phyloP scores from a whole-genome alignment of 1,140 invertebrate genomes.

The Anoplophora glabripennis region DNA sequence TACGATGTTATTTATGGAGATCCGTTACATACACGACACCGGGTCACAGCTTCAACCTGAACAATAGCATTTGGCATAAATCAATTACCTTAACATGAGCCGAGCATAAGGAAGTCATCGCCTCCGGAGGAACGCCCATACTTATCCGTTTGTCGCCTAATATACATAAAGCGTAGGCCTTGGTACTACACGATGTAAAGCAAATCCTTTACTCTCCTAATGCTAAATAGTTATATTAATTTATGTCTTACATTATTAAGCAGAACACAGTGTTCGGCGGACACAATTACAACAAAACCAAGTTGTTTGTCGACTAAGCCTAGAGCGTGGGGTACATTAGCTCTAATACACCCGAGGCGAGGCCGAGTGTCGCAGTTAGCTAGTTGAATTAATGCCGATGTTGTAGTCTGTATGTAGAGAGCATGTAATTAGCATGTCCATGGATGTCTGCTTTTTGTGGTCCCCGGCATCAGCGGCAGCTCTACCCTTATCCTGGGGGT shows the following conservation, averaged over 20 bases:
- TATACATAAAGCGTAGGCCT: constrained; percentile 12
- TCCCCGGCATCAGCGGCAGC: constrained; percentile 27
- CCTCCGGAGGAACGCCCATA: constrained; percentile 3
- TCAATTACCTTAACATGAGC: too few relatives aligned
- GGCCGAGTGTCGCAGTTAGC: constrained; percentile 36
- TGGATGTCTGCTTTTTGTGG: constrained; percentile 42
- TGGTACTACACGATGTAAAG: constrained; percentile 38
- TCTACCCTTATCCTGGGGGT: constrained; percentile 38
- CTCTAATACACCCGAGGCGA: constrained; percentile 34
- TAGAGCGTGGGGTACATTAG: constrained; percentile 38
- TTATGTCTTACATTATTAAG: constrained; percentile 46
- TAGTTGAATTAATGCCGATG: constrained; percentile 47
- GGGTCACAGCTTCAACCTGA: too few relatives aligned
- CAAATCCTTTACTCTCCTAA: constrained; percentile 35
- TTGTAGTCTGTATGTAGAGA: constrained; percentile 43
- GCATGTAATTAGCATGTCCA: constrained; percentile 48
- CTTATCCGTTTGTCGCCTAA: constrained; percentile 1
- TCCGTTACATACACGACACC: too few relatives aligned
- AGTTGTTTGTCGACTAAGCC: constrained; percentile 44
- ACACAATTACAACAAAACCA: constrained; percentile 45
- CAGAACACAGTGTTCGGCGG: constrained; percentile 40
- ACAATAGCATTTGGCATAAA: too few relatives aligned
- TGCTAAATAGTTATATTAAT: constrained; percentile 46
- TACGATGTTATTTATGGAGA: too few relatives aligned
- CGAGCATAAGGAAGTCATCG: not conserved